phyloP scores from a whole-genome alignment of 1,140 invertebrate species.

The Lordiphosa stackelbergi region DNA sequence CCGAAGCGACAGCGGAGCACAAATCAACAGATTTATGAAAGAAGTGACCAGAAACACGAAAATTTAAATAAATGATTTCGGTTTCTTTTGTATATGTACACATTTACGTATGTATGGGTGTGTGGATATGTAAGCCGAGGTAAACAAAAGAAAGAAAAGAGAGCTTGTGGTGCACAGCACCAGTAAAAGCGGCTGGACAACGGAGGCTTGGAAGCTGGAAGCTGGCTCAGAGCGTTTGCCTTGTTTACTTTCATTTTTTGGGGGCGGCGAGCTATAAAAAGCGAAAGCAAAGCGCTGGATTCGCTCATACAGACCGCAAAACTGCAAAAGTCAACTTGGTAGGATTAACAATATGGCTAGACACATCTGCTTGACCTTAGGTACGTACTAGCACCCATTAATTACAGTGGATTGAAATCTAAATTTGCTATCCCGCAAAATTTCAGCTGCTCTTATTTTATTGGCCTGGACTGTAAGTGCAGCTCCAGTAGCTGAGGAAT shows the following conservation, averaged over 20 bases:
- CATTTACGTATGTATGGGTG: conserved; percentile 6
- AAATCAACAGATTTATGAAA: conserved; percentile 55
- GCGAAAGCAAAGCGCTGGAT: conserved; percentile 68
- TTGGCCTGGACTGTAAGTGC: conserved; percentile 39
- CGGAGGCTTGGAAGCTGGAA: conserved; percentile 12
- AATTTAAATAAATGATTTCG: conserved; percentile 71
- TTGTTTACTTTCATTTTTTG: conserved; percentile 62
- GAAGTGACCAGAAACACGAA: conserved; percentile 53
- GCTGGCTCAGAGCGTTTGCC: conserved; percentile 21
- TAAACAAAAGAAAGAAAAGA: conserved; percentile 56
- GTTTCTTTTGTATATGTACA: conserved; percentile 53
- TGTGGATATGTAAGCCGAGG: conserved; percentile 17
- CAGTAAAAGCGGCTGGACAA: conserved; percentile 47
- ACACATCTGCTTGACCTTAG: conserved; percentile 48
- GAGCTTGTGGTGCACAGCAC: conserved; percentile 25
- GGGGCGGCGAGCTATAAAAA: conserved; percentile 58
- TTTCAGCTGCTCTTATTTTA: conserved; percentile 41
- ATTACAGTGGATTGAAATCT: not conserved
- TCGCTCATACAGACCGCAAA: conserved; percentile 73
- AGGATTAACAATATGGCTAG: conserved; percentile 52
- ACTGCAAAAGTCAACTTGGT: conserved; percentile 63
- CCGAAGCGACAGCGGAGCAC: too few species aligned
- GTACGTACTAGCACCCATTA: conserved; percentile 28
- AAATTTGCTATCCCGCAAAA: too few species aligned
- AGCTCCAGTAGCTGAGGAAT: conserved; percentile 21